Conservation (phyloP, 2,113 vertebrate species). For the Pituophis catenifer region DNA sequence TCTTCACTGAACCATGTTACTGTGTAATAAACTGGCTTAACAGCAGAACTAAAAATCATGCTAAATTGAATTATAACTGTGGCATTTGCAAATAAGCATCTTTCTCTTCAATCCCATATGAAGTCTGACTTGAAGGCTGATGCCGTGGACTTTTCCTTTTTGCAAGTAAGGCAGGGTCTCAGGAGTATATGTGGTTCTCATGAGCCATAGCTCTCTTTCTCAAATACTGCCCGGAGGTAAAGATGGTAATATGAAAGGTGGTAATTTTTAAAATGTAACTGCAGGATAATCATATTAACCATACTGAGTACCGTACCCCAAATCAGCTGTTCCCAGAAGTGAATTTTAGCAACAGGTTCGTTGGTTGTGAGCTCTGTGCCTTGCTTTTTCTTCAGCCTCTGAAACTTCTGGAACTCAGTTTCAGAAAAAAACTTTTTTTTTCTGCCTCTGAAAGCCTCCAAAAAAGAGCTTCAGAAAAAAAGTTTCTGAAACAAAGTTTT, state of each 20-base stretch:
- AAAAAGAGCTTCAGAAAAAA: too few relatives aligned
- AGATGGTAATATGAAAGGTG: neutral
- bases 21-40: neutral
- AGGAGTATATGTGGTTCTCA: neutral
- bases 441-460: too few relatives aligned
- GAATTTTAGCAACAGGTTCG: too few relatives aligned
- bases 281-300: neutral
- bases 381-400: too few relatives aligned
- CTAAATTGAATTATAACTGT: neutral
- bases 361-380: too few relatives aligned
- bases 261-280: neutral
- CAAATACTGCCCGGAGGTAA: neutral
- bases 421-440: too few relatives aligned
- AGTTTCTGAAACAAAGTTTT: too few relatives aligned
- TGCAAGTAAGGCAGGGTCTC: neutral
- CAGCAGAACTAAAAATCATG: neutral
- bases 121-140: neutral
- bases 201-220: neutral
- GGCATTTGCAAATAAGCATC: neutral
- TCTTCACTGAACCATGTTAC: neutral
- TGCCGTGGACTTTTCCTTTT: neutral
- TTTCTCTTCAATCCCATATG: neutral
- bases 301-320: neutral
- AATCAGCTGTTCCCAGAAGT: too few relatives aligned
- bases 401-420: too few relatives aligned